These are phyloP conservation scores for Etheostoma spectabile DNA, from an alignment of 2,113 vertebrate genomes.

Conservation along the genomic window DNA sequence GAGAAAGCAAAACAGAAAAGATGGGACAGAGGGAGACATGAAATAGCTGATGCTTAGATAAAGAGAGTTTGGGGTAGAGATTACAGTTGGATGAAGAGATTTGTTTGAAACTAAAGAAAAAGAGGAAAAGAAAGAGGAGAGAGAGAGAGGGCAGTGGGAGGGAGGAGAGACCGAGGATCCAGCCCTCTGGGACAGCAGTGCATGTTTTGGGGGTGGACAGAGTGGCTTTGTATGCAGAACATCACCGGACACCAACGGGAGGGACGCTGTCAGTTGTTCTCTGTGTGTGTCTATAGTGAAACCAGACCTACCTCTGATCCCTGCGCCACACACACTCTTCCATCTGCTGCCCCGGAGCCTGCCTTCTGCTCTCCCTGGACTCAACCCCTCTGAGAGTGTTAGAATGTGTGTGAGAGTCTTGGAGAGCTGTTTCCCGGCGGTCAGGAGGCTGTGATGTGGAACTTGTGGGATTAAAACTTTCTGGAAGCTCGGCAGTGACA, in stretches of 20 bases:
- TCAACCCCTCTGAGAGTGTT: constrained; percentile 3
- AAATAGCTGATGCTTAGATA: constrained; percentile 14
- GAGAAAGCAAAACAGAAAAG: constrained; percentile 25
- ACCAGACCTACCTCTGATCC: constrained; percentile 73
- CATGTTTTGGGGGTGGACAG: constrained; percentile 75
- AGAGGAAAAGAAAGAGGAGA: constrained; percentile 35
- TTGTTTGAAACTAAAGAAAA: constrained; percentile 41
- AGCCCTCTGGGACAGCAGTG: constrained; percentile 67
- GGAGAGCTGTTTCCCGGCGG: constrained; percentile 37
- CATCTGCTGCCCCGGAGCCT: constrained; percentile 68
- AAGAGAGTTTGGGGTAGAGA: constrained; percentile 19
- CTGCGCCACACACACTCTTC: constrained; percentile 57
- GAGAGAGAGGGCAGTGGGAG: constrained; percentile 58
- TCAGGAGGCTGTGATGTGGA: constrained; percentile 62
- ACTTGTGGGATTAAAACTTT: constrained; percentile 71
- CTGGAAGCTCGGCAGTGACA: background rate
- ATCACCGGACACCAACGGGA: constrained; percentile 68
- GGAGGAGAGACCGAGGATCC: constrained; percentile 69
- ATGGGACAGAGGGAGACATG: background rate
- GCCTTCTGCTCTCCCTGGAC: constrained; percentile 49
- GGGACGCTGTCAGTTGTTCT: constrained; percentile 69
- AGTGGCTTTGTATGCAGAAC: constrained; percentile 75
- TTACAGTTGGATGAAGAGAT: constrained; percentile 54
- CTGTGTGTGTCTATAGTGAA: constrained; percentile 71
- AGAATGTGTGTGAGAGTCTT: constrained; percentile 23